Percentiles rank a stretch among this genome's conserved stretches.
These are phyloP conservation scores for Allygus modestus DNA, from an alignment of 2,888 invertebrate species.

Conservation along the genomic window DNA sequence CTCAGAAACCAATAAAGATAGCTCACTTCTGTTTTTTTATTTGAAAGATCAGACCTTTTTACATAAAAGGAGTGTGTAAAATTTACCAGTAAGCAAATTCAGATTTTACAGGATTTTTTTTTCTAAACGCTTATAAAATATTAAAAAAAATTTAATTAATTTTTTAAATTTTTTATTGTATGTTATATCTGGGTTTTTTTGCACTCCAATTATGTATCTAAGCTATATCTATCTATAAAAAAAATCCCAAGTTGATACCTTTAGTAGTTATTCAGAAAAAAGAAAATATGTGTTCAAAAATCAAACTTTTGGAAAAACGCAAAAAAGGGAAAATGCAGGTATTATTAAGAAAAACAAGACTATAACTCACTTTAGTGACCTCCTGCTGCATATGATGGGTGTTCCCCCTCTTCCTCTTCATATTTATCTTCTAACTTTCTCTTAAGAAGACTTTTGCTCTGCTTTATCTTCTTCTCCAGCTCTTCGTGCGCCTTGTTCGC, in stretches of 20 bases:
- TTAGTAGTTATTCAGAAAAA: slow-evolving; percentile 47
- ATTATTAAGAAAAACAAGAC: slow-evolving; percentile 49
- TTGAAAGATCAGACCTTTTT: slow-evolving; percentile 37
- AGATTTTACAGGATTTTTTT: slow-evolving; percentile 45
- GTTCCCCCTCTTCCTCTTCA: slow-evolving; percentile 48
- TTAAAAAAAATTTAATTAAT: slow-evolving; percentile 25
- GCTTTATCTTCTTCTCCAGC: slow-evolving; percentile 45
- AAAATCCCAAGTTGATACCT: slow-evolving; percentile 51
- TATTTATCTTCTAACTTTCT: slow-evolving; percentile 51
- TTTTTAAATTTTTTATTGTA: slow-evolving; percentile 13
- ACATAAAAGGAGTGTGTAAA: slow-evolving; percentile 35
- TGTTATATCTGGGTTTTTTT: slow-evolving; percentile 36
- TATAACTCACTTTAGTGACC: slow-evolving; percentile 14
- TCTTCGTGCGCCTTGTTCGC: slow-evolving; percentile 41
- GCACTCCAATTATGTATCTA: slow-evolving; percentile 41
- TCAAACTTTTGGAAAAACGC: slow-evolving; percentile 20
- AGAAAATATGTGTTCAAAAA: slow-evolving; percentile 50
- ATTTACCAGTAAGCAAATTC: slow-evolving; percentile 19
- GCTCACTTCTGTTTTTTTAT: slow-evolving; percentile 33
- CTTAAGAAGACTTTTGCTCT: slow-evolving; percentile 46
- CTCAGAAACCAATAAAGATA: slow-evolving; percentile 49
- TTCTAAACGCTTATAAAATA: slow-evolving; percentile 42
- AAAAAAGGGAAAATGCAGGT: slow-evolving; percentile 35
- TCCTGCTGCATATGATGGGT: slow-evolving; percentile 44
- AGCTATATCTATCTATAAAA: slow-evolving; percentile 6